Evolutionary conservation across 2,113 vertebrate species (phyloP).

Genomic region (Lasiurus cinereus): DNA sequence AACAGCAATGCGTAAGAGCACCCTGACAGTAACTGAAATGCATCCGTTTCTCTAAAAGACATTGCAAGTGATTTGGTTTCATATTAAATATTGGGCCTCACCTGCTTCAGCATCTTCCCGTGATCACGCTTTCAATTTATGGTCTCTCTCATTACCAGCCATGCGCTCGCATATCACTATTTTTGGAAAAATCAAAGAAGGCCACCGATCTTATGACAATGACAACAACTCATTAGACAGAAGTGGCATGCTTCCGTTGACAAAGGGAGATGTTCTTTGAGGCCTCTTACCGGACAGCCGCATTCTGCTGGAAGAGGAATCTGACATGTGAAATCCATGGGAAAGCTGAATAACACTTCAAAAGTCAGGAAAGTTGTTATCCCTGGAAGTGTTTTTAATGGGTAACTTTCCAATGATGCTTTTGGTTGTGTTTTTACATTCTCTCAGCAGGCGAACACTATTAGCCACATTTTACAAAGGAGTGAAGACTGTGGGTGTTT

Average conservation of each 20-base stretch:
- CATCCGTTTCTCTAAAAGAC: slow-evolving; percentile 73
- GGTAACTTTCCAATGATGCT: neutral
- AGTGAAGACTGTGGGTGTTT: neutral
- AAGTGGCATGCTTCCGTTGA: slow-evolving; percentile 57
- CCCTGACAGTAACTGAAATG: slow-evolving; percentile 78
- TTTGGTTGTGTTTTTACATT: slow-evolving; percentile 10
- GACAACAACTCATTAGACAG: slow-evolving; percentile 62
- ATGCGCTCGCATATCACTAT: slow-evolving; percentile 54
- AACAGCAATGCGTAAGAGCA: slow-evolving; percentile 58
- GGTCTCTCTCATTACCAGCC: slow-evolving; percentile 52
- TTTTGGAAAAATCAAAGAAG: neutral
- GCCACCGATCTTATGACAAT: slow-evolving; percentile 39
- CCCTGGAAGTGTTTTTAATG: neutral
- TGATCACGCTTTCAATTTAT: slow-evolving; percentile 70
- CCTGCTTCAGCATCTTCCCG: slow-evolving; percentile 62
- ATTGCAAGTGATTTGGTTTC: slow-evolving; percentile 63
- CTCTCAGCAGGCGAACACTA: neutral
- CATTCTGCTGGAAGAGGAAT: slow-evolving; percentile 40
- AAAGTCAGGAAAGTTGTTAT: neutral
- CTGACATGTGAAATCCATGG: slow-evolving; percentile 4
- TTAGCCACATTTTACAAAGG: slow-evolving; percentile 39
- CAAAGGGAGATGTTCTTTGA: slow-evolving; percentile 28
- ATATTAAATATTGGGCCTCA: slow-evolving; percentile 58
- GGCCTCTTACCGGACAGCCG: neutral
- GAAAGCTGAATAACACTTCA: slow-evolving; percentile 12